Evolutionary conservation across 2,113 vertebrate genomes (phyloP).

Genomic region (Eurystomus gularis): DNA sequence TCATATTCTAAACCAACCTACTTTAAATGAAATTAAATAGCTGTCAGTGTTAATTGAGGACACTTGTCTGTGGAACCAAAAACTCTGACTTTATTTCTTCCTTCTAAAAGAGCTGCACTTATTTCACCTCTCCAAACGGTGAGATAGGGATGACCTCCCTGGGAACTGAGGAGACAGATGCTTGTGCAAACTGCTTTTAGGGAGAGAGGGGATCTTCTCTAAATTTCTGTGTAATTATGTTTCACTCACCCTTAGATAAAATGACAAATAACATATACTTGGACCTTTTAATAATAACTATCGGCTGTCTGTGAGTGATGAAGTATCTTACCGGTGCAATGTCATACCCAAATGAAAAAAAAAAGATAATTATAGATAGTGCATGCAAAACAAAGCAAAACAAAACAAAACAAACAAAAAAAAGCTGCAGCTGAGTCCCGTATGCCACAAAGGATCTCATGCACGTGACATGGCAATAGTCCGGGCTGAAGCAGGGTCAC

Average conservation of each 20-base stretch:
- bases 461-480: not conserved
- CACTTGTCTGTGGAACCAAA: not conserved
- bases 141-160: not conserved
- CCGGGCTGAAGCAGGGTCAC: not conserved
- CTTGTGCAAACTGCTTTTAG: not conserved
- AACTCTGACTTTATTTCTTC: not conserved
- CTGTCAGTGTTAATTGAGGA: conserved; percentile 49
- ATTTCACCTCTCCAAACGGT: not conserved
- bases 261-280: not conserved
- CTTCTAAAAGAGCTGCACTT: not conserved
- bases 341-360: not conserved
- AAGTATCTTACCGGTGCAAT: not conserved
- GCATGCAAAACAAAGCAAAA: no score
- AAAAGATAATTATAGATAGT: not conserved
- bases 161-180: not conserved
- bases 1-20: conserved; percentile 45
- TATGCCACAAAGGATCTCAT: not conserved
- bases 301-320: fast-evolving
- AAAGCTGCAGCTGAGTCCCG: not conserved
- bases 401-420: no score
- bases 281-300: not conserved
- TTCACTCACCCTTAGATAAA: not conserved
- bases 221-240: not conserved
- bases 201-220: not conserved
- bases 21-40: conserved; percentile 57